Conservation (phyloP, 2,113 vertebrate species). For the Spilogale gracilis region DNA sequence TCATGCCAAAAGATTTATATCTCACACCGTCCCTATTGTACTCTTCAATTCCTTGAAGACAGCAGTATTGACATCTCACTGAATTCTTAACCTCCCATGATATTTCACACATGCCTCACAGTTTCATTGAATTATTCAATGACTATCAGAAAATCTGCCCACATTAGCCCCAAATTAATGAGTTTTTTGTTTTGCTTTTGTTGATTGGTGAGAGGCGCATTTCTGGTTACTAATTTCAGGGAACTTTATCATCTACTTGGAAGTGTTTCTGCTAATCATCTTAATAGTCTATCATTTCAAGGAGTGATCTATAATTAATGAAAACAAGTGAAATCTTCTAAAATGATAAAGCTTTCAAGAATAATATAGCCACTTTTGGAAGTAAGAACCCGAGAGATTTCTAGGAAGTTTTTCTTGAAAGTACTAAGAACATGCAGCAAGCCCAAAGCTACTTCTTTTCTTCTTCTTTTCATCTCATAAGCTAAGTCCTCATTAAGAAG, state of each 20-base stretch:
- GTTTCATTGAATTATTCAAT: neutral
- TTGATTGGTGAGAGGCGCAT: conserved; percentile 39
- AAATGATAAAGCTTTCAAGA: conserved; percentile 38
- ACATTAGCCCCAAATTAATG: conserved; percentile 41
- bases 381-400: conserved; percentile 35
- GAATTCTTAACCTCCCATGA: neutral
- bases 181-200: conserved; percentile 63
- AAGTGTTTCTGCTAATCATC: conserved; percentile 62
- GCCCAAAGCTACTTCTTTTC: neutral
- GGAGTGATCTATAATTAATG: conserved; percentile 56
- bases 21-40: neutral
- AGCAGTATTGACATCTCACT: neutral
- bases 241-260: conserved; percentile 59
- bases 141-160: conserved; percentile 31
- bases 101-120: neutral
- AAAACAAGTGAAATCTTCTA: conserved; percentile 40
- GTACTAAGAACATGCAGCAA: neutral
- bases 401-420: conserved; percentile 35
- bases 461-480: neutral
- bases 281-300: conserved; percentile 31
- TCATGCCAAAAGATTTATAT: neutral
- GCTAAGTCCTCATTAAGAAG: neutral
- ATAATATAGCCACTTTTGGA: neutral
- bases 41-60: neutral
- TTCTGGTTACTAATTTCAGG: conserved; percentile 61